Conservation (phyloP, 2,888 invertebrate species). For the Cryptosula pallasiana region DNA sequence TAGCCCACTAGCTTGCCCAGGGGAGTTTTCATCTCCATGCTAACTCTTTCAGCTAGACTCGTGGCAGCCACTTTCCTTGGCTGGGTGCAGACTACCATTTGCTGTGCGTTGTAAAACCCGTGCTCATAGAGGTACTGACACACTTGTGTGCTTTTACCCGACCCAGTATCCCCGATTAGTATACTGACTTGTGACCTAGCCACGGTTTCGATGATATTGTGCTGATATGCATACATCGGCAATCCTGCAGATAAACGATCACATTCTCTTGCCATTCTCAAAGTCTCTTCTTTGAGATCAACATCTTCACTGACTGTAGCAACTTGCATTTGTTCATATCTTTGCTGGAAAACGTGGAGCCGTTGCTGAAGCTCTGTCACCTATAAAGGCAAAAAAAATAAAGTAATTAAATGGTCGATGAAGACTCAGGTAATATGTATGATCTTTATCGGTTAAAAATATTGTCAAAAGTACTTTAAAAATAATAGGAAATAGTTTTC, state of each 20-base stretch:
- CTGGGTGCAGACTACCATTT: slow-evolving; percentile 49
- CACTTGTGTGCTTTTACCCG: slow-evolving; percentile 53
- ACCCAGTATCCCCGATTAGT: slow-evolving; percentile 51
- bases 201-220: slow-evolving; percentile 36
- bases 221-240: slow-evolving; percentile 43
- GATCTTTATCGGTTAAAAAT: no score
- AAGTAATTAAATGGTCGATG: no score
- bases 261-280: slow-evolving; percentile 35
- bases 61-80: slow-evolving; percentile 49
- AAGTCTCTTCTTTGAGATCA: not conserved
- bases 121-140: slow-evolving; percentile 47
- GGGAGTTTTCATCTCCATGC: not conserved
- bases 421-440: no score
- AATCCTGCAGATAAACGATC: slow-evolving; percentile 33
- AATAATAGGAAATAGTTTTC: no score
- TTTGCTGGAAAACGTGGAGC: not conserved
- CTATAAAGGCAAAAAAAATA: not conserved
- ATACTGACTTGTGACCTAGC: slow-evolving; percentile 40
- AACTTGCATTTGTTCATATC: not conserved
- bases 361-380: not conserved
- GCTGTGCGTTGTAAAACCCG: slow-evolving; percentile 32
- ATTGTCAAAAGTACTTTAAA: no score
- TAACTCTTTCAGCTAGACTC: not conserved
- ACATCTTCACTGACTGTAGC: not conserved
- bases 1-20: not conserved